Evolutionary conservation across 2,113 vertebrate genomes (phyloP), one percentile per base, ranked within the genome.

Genomic region (Trichechus manatus): DNA sequence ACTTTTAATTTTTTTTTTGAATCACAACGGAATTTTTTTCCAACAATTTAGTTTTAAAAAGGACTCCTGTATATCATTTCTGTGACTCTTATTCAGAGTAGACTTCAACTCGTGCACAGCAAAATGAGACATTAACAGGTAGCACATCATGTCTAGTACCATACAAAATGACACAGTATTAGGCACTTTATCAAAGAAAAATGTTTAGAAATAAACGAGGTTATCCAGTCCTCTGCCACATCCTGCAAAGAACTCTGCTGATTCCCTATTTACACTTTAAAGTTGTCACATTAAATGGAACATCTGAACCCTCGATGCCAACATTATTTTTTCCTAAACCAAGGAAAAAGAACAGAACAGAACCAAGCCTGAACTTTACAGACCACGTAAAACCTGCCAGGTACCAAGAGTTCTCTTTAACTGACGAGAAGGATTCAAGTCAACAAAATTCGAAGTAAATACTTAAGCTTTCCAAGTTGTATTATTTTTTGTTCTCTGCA

Each of bases 181-280:
- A 98, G 98, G 98, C 98, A 98, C 98, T 98, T 98, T 85, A 87
- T 66, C 97, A 89, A 50, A 95, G 77, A 56, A 90, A 89, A 93
- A 9, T 31, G 56, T 70, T 94, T 82, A 63, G 42, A 61, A 96
- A 47, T 0, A 33, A 95, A 87, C 47, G 96, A 96, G 93, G 83
- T 72, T 50, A 87, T 9, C 0, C 20, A 70, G 79, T 10, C 63
- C 64, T 78, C 92, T 27, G n/a, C 66, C 95, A 53, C 75, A 33
- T 88, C 89, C 72, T 74, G 6, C n/a, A 39, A 39, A 74, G 36
- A 13, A 39, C 36, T 74, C 89, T 36, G 23, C 63, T 20, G 47
- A 23, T 15, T 59, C 77, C 20, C 2, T 0, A 22, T 0, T 8
- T 5, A 50, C 10, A 53, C n/a, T 9, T 23, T 36, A 66, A 25